Conservation (phyloP, 2,797 vertebrate genomes). For the Sebastes itinus region DNA sequence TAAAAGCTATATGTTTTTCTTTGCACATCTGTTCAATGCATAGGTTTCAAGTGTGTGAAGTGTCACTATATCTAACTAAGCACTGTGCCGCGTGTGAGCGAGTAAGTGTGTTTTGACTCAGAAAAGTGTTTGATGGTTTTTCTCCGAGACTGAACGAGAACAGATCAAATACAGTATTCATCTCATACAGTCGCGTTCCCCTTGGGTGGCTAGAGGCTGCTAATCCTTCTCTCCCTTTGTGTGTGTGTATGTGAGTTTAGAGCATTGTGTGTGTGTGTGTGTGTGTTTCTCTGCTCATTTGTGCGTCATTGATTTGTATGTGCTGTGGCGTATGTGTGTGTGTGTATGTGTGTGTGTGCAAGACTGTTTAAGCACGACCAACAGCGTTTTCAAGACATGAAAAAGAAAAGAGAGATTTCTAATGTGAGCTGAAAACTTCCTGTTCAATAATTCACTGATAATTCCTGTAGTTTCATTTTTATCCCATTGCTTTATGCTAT, state of each 20-base stretch:
- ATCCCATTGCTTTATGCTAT: neutral
- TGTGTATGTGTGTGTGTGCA: neutral
- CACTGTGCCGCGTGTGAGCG: neutral
- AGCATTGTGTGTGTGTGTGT: neutral
- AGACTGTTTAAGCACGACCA: slow-evolving; percentile 15
- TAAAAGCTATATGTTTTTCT: neutral
- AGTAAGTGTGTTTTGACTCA: slow-evolving; percentile 41
- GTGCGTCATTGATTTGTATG: slow-evolving; percentile 13
- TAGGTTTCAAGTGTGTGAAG: neutral
- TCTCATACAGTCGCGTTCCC: slow-evolving; percentile 60
- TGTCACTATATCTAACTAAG: slow-evolving; percentile 2
- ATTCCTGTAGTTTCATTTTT: neutral
- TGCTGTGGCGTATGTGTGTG: neutral
- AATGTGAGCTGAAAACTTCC: neutral
- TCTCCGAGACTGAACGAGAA: slow-evolving; percentile 51
- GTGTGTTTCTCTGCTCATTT: slow-evolving; percentile 8
- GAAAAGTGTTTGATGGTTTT: slow-evolving; percentile 45
- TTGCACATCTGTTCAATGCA: neutral
- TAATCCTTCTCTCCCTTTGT: slow-evolving; percentile 47
- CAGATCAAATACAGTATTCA: slow-evolving; percentile 66
- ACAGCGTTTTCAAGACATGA: slow-evolving; percentile 31
- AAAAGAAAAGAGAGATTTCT: slow-evolving; percentile 19
- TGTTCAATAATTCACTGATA: neutral
- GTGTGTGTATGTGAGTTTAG: neutral
- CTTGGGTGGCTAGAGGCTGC: slow-evolving; percentile 54